These are phyloP conservation scores for Automeris io DNA, from an alignment of 2,888 invertebrate species.

Conservation along the genomic window DNA sequence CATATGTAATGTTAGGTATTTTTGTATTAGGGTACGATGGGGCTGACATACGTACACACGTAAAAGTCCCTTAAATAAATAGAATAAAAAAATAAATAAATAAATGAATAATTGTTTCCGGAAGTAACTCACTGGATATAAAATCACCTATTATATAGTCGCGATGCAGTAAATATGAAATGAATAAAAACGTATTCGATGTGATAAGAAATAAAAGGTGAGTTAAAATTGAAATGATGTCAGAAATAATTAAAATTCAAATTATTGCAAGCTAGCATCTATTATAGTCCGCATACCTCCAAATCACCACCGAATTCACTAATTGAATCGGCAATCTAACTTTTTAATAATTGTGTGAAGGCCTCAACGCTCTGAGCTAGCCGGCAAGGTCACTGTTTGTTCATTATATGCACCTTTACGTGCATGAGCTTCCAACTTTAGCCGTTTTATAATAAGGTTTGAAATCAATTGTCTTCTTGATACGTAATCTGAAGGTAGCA, in stretches of 20 bases:
- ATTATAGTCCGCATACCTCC: neutral
- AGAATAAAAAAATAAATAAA: too few species aligned
- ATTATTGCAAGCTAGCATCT: neutral
- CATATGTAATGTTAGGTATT: too few species aligned
- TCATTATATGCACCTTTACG: neutral
- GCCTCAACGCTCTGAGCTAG: constrained; percentile 35
- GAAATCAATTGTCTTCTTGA: constrained; percentile 8
- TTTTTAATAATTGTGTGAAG: constrained; percentile 43
- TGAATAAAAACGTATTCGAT: too few species aligned
- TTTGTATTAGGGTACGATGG: too few species aligned
- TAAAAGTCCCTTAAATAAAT: too few species aligned
- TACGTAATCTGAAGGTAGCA: constrained; percentile 38
- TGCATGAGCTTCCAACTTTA: neutral
- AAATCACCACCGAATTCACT: constrained; percentile 1
- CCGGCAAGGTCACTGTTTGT: constrained; percentile 50
- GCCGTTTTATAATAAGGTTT: constrained; percentile 9
- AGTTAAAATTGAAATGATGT: too few species aligned
- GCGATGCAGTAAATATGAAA: too few species aligned
- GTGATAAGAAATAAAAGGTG: too few species aligned
- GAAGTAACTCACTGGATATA: too few species aligned
- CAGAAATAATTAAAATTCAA: neutral
- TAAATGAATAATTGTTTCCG: too few species aligned
- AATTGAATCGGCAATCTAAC: constrained; percentile 10
- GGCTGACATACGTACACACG: too few species aligned
- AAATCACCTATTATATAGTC: too few species aligned